Evolutionary conservation across 2,113 vertebrate genomes (phyloP).

Genomic region (Nothobranchius kuhntae): DNA sequence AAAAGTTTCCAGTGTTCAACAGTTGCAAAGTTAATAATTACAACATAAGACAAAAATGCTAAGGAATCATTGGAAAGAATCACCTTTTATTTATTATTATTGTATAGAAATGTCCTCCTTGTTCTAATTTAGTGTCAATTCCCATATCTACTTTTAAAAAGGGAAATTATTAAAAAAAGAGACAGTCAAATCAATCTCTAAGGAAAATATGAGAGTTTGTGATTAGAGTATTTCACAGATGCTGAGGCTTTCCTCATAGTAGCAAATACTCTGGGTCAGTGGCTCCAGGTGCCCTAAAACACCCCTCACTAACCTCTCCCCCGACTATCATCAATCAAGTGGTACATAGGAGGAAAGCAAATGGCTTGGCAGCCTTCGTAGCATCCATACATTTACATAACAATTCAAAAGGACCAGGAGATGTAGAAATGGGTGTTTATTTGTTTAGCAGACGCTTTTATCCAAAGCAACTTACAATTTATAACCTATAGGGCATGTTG

Average conservation of each 20-base stretch:
- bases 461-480: no score
- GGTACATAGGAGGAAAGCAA: slow-evolving; percentile 80
- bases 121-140: neutral
- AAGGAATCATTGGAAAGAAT: no score
- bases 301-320: slow-evolving; percentile 84
- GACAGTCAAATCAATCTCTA: neutral
- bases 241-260: slow-evolving; percentile 12
- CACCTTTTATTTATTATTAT: neutral
- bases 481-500: no score
- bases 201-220: neutral
- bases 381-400: slow-evolving; percentile 69
- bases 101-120: neutral
- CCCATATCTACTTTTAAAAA: neutral
- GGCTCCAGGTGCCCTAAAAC: slow-evolving; percentile 70
- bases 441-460: no score
- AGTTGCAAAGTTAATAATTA: neutral
- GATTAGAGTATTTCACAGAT: slow-evolving; percentile 25
- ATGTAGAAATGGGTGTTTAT: slow-evolving; percentile 26
- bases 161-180: neutral
- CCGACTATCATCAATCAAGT: slow-evolving; percentile 84
- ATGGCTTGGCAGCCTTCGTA: slow-evolving; percentile 71
- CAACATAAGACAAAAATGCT: neutral
- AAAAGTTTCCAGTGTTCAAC: slow-evolving; percentile 1
- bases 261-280: slow-evolving; percentile 17
- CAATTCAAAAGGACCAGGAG: slow-evolving; percentile 58